Percentiles rank a stretch among this genome's conserved stretches.
Evolutionary conservation across 2,113 vertebrate species (phyloP).

Genomic region (Triplophysa siluroides): DNA sequence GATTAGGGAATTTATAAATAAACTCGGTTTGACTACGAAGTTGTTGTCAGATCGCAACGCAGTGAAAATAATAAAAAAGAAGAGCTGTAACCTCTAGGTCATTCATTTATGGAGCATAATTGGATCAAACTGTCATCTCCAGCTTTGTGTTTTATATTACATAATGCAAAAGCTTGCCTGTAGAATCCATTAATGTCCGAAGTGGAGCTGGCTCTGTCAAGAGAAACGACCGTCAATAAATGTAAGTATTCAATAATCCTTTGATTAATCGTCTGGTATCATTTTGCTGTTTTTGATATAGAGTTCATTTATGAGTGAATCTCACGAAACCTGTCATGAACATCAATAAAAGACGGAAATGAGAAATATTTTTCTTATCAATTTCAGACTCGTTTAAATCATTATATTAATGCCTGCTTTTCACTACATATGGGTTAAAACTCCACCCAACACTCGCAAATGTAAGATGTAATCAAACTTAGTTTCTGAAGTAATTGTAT

Average conservation of each 20-base stretch:
- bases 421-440: no score
- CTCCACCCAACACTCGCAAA: no score
- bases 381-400: no score
- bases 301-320: background rate
- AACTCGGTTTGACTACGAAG: background rate
- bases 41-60: no score
- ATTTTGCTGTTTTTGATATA: background rate
- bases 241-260: conserved; percentile 32
- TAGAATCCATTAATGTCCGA: conserved; percentile 83
- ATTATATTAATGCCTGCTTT: no score
- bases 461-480: no score
- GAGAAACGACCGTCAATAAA: conserved; percentile 71
- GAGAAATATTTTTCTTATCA: background rate
- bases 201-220: conserved; percentile 84
- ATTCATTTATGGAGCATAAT: background rate
- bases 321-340: background rate
- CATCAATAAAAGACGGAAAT: background rate
- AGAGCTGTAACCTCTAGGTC: no score
- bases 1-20: no score
- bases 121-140: background rate
- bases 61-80: no score
- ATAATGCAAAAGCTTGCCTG: conserved; percentile 72
- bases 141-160: background rate
- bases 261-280: conserved; percentile 12
- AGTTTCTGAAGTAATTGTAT: no score